These are phyloP conservation scores for Mythimna lalbum DNA, from an alignment of 2,888 invertebrate genomes.

Conservation along the genomic window DNA sequence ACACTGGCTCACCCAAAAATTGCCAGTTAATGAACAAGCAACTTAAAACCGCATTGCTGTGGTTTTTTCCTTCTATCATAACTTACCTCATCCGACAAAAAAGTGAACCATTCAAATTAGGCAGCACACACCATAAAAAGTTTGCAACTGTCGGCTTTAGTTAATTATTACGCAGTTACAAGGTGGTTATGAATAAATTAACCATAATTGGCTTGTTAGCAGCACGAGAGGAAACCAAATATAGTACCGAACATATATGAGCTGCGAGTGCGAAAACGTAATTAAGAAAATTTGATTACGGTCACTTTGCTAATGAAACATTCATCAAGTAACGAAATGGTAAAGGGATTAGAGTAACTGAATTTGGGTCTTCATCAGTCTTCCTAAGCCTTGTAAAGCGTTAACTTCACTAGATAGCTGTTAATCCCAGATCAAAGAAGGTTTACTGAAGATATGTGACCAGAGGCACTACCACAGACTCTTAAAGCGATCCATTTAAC, in stretches of 20 bases:
- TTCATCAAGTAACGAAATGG: slow-evolving; percentile 5
- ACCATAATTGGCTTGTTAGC: slow-evolving; percentile 64
- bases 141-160: slow-evolving; percentile 32
- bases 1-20: neutral
- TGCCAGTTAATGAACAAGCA: neutral
- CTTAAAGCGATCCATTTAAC: too few species aligned
- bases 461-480: too few species aligned
- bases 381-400: neutral
- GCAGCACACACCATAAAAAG: slow-evolving; percentile 40
- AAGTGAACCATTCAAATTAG: slow-evolving; percentile 30
- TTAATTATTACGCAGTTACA: slow-evolving; percentile 63
- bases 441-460: neutral
- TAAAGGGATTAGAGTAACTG: neutral
- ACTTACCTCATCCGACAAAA: slow-evolving; percentile 23
- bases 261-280: slow-evolving; percentile 10
- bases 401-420: neutral
- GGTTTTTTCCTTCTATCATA: neutral
- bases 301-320: neutral
- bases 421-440: neutral
- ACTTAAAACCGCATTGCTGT: neutral
- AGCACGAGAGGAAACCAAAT: slow-evolving; percentile 59
- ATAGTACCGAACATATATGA: slow-evolving; percentile 34
- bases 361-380: neutral
- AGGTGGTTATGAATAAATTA: slow-evolving; percentile 66
- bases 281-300: slow-evolving; percentile 26